These are phyloP conservation scores for Thaumatotibia leucotreta DNA, from an alignment of 1,140 invertebrate genomes.

Conservation along the genomic window DNA sequence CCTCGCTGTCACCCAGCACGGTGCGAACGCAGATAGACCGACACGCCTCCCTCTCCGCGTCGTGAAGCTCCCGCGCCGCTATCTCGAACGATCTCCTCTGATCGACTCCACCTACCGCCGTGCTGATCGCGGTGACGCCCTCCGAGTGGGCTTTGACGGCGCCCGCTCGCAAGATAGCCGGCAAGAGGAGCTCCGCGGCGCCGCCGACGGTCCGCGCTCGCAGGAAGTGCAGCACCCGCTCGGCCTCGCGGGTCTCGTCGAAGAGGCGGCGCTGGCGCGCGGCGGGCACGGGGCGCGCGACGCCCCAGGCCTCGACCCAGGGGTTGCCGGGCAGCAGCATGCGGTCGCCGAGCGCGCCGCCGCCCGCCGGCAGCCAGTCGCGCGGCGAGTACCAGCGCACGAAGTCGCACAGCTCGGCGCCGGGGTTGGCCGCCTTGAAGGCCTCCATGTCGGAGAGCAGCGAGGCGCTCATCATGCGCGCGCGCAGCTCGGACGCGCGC, in stretches of 20 bases:
- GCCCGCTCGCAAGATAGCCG: conserved; percentile 68
- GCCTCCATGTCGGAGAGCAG: conserved; percentile 98
- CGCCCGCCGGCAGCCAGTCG: conserved; percentile 90
- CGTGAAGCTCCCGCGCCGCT: conserved; percentile 60
- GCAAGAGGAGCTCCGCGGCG: conserved; percentile 84
- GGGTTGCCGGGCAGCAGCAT: conserved; percentile 97
- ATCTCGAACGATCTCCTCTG: conserved; percentile 55
- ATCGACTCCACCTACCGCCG: conserved; percentile 51
- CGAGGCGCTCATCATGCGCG: conserved; percentile 96
- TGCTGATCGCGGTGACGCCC: conserved; percentile 33
- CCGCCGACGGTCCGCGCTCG: conserved; percentile 83
- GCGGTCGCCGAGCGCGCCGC: conserved; percentile 88
- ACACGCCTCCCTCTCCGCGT: conserved; percentile 58
- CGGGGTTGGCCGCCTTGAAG: conserved; percentile 99
- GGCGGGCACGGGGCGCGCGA: conserved; percentile 91
- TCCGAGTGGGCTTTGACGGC: conserved; percentile 49
- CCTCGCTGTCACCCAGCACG: conserved; percentile 47
- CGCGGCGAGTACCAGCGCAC: conserved; percentile 98
- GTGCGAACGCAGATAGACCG: conserved; percentile 44
- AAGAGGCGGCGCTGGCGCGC: conserved; percentile 93
- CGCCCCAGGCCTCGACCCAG: conserved; percentile 93
- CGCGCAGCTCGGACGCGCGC: conserved; percentile 88
- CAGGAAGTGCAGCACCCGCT: conserved; percentile 94
- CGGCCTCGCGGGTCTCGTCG: conserved; percentile 96
- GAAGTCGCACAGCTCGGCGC: conserved; percentile 94